Evolutionary conservation across 2,797 vertebrate species (phyloP).

Genomic region (Hydrocynus forskahlii): DNA sequence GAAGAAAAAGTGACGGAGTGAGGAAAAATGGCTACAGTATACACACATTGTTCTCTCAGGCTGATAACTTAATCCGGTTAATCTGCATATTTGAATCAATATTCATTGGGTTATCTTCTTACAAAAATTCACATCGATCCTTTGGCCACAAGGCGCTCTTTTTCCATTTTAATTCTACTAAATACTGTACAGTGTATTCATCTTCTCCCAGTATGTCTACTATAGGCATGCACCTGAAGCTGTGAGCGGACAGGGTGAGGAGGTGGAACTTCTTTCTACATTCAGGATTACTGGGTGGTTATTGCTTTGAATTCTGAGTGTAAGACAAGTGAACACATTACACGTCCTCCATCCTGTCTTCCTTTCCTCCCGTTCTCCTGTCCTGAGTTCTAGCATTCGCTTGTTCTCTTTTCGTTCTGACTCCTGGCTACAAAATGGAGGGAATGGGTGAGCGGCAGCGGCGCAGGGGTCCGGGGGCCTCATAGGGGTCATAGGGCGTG

Average conservation of each 20-base stretch:
- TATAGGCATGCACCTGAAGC: constrained; percentile 34
- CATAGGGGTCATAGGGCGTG: constrained; percentile 84
- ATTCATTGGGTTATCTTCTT: neutral
- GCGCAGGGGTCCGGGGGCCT: constrained; percentile 83
- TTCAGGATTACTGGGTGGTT: constrained; percentile 30
- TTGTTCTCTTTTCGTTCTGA: constrained; percentile 47
- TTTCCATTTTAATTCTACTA: neutral
- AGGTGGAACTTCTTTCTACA: constrained; percentile 13
- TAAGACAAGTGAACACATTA: neutral
- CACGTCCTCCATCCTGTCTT: constrained; percentile 8
- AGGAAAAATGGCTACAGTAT: constrained; percentile 10
- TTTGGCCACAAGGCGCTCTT: neutral
- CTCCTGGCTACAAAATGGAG: constrained; percentile 86
- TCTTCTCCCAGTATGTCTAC: constrained; percentile 3
- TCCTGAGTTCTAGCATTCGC: constrained; percentile 46
- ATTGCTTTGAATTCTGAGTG: constrained; percentile 45
- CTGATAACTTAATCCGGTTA: constrained; percentile 3
- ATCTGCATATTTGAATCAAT: constrained; percentile 1
- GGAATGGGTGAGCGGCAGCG: constrained; percentile 87
- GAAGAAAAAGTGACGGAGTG: constrained; percentile 9
- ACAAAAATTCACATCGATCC: neutral
- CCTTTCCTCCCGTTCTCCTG: constrained; percentile 37
- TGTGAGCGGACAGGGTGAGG: constrained; percentile 3
- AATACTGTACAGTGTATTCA: neutral
- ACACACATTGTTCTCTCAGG: constrained; percentile 21